Evolutionary conservation across 2,888 invertebrate species (phyloP), one percentile per base, ranked within the genome.

Genomic region (Xanthorhoe designata): DNA sequence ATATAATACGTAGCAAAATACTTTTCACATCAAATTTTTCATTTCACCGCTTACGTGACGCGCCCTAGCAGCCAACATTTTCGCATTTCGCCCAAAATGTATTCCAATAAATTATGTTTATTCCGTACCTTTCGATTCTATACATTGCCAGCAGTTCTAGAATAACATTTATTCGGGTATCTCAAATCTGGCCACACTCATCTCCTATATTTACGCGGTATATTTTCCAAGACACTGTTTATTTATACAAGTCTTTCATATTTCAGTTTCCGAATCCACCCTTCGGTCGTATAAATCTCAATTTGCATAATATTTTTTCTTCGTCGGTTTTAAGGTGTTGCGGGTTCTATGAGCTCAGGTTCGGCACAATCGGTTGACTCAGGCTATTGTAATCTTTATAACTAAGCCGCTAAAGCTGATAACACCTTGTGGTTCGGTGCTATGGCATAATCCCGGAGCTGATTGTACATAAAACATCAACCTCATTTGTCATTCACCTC

Each of bases 301-400:
- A 83, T 84, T 84, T 84, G 78, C 84, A 84, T 84, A 83, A 83
- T 82, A 83, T 81, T 83, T 81, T 83, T 83, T 72, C 74, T 70
- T 68, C 77, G 74, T 69, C 78, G 75, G 77, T 83, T 78, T 79
- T 74, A 78, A 81, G 79, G 78, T 81, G 83, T 77, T 76, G 75
- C 73, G 63, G 71, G 71, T 67, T 74, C 72, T 69, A 72, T 71
- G 67, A 71, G 71, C 71, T 72, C 70, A 66, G 68, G 72, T 68
- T 65, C 68, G 55, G 50, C 55, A 51, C 53, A 32, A 42, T 32
- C 47, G n/a, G n/a, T 7, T 52, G 15, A 24, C 17, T 52, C 57
- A 61, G 50, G 60, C 56, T 29, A 69, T 70, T 72, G 60, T 68
- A 52, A 59, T 52, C 72, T 64, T 57, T 72, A 63, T 68, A 54